Evolutionary conservation across 2,797 vertebrate genomes (phyloP).

Genomic region (Gouania willdenowi): DNA sequence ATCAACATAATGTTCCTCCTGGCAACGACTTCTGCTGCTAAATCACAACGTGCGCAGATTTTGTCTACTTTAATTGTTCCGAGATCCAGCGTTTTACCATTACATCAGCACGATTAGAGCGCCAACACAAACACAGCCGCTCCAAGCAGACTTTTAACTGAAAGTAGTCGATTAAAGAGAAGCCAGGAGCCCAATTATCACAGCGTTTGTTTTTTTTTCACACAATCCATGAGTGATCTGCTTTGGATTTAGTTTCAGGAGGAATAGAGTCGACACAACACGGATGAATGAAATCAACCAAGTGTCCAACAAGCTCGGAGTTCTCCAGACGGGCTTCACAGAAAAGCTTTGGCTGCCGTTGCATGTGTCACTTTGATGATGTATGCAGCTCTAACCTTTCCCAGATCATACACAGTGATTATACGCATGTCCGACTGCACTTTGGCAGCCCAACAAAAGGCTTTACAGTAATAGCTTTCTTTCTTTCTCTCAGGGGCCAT

Average conservation of each 20-base stretch:
- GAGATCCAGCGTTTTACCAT: conserved; percentile 2
- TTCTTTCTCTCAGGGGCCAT: conserved; percentile 37
- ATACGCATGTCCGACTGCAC: conserved; percentile 33
- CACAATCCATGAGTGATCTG: background rate
- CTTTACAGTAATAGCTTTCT: conserved; percentile 45
- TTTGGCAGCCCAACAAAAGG: conserved; percentile 47
- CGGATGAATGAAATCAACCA: background rate
- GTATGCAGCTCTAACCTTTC: conserved; percentile 43
- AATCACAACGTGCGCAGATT: conserved; percentile 52
- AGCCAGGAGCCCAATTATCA: conserved; percentile 12
- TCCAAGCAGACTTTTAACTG: conserved; percentile 32
- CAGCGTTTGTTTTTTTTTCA: conserved; percentile 18
- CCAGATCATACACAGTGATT: conserved; percentile 53
- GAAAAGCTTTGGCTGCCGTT: conserved; percentile 42
- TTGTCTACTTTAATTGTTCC: conserved; percentile 54
- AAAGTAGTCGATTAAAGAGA: conserved; percentile 16
- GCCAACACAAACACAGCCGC: conserved; percentile 38
- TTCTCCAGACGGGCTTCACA: conserved; percentile 18
- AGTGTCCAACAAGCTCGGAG: conserved; percentile 11
- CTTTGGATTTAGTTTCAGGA: background rate
- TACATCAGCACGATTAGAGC: conserved; percentile 20
- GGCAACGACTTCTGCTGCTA: conserved; percentile 29
- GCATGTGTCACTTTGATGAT: conserved; percentile 50
- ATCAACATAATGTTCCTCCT: conserved; percentile 57
- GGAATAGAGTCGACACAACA: background rate